These are phyloP conservation scores for Abrostola triplasia DNA, from an alignment of 2,888 invertebrate species.

Conservation along the genomic window DNA sequence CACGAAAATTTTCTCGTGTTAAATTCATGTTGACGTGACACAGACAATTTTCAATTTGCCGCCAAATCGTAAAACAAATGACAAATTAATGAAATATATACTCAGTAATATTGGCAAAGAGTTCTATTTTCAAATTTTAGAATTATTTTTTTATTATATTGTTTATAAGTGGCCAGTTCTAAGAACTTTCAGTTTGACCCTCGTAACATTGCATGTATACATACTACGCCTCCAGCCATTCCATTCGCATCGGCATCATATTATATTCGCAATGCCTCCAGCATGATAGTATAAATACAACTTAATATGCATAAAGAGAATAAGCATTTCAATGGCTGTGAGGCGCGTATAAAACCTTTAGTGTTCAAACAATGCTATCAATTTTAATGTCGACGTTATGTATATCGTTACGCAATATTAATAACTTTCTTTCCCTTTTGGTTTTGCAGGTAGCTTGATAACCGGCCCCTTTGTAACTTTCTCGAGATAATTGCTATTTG, in stretches of 20 bases:
- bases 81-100: too few species aligned
- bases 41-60: too few species aligned
- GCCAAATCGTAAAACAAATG: too few species aligned
- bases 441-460: conserved; percentile 44
- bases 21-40: too few species aligned
- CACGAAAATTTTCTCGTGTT: too few species aligned
- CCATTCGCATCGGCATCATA: conserved; percentile 52
- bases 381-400: conserved; percentile 53
- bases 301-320: conserved; percentile 39
- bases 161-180: too few species aligned
- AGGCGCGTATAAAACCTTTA: conserved; percentile 23
- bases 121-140: too few species aligned
- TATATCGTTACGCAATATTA: conserved; percentile 53
- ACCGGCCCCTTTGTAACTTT: conserved; percentile 47
- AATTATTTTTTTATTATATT: too few species aligned
- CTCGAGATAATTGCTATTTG: conserved; percentile 51
- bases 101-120: too few species aligned
- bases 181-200: too few species aligned
- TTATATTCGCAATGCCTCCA: conserved; percentile 51
- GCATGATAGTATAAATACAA: conserved; percentile 50
- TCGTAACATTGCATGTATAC: conserved; percentile 28
- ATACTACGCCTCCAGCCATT: conserved; percentile 42
- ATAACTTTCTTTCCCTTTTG: conserved; percentile 58
- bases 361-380: conserved; percentile 53
- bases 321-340: conserved; percentile 39